phyloP scores from a whole-genome alignment of 2,888 invertebrate species.

The Apotomis capreana region DNA sequence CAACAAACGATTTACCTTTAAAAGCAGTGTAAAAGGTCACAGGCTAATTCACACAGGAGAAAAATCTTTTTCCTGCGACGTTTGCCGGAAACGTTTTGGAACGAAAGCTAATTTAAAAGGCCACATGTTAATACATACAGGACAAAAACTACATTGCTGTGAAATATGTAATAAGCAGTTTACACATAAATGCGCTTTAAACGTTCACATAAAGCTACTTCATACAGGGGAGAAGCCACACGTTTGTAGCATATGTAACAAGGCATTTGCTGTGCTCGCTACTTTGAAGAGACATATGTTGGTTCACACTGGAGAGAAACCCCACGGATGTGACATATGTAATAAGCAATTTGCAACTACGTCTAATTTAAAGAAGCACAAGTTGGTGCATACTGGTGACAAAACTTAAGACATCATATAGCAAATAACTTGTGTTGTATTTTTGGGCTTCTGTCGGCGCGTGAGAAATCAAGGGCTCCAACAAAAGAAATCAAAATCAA shows the following conservation, averaged over 20 bases:
- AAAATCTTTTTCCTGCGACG: slow-evolving; percentile 17
- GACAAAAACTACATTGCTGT: slow-evolving; percentile 22
- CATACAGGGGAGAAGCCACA: slow-evolving; percentile 23
- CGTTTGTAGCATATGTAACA: slow-evolving; percentile 20
- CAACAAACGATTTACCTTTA: slow-evolving; percentile 15
- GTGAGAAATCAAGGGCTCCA: too few relatives aligned
- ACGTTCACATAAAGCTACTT: slow-evolving; percentile 19
- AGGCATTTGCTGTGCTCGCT: slow-evolving; percentile 24
- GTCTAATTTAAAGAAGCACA: slow-evolving; percentile 16
- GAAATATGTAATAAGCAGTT: slow-evolving; percentile 28
- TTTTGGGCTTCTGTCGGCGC: too few relatives aligned
- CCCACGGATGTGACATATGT: slow-evolving; percentile 13
- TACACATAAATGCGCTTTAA: slow-evolving; percentile 24
- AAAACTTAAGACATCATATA: background rate
- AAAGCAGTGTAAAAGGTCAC: slow-evolving; percentile 13
- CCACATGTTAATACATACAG: slow-evolving; percentile 26
- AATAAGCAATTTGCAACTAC: slow-evolving; percentile 16
- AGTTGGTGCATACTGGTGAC: slow-evolving; percentile 6
- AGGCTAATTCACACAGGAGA: slow-evolving; percentile 22
- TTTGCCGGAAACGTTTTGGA: slow-evolving; percentile 19
- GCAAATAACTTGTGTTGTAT: too few relatives aligned
- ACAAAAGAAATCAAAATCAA: too few relatives aligned
- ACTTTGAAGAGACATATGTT: slow-evolving; percentile 21
- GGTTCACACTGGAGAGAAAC: slow-evolving; percentile 13
- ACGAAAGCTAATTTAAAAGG: slow-evolving; percentile 21